phyloP scores from a whole-genome alignment of 2,888 invertebrate genomes.

The Chrysolina haemoptera region DNA sequence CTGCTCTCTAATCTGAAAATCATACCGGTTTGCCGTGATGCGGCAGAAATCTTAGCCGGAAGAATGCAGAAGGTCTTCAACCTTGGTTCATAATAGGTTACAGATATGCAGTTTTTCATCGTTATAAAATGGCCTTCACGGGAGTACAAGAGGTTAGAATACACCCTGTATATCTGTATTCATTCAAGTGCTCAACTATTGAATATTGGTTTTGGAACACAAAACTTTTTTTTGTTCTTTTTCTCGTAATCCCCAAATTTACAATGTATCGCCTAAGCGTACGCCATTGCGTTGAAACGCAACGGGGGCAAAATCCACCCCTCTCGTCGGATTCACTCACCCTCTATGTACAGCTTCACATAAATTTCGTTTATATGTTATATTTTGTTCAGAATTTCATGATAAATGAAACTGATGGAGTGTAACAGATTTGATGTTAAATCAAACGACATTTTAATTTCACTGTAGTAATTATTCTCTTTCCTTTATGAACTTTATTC shows the following conservation, averaged over 20 bases:
- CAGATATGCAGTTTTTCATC: too few species aligned
- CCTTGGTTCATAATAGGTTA: too few species aligned
- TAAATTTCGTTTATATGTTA: slow-evolving; percentile 49
- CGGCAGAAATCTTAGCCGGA: too few species aligned
- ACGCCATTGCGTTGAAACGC: slow-evolving; percentile 22
- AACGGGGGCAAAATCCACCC: slow-evolving; percentile 36
- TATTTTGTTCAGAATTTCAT: slow-evolving; percentile 32
- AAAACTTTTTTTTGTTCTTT: too few species aligned
- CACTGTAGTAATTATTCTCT: slow-evolving; percentile 4
- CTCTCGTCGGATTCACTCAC: slow-evolving; percentile 43
- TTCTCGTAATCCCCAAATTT: background rate
- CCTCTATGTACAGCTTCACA: slow-evolving; percentile 51
- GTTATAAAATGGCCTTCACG: too few species aligned
- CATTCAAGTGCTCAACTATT: too few species aligned
- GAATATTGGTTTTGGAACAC: too few species aligned
- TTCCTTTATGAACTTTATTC: slow-evolving; percentile 12
- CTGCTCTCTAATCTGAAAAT: too few species aligned
- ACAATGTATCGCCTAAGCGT: background rate
- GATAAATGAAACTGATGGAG: slow-evolving; percentile 20
- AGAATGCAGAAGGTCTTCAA: too few species aligned
- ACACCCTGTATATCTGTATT: too few species aligned
- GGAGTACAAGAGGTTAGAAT: too few species aligned
- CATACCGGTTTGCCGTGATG: too few species aligned
- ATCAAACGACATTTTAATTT: slow-evolving; percentile 13
- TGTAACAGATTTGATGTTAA: slow-evolving; percentile 14